phyloP scores from a whole-genome alignment of 1,140 invertebrate species.

The Gyrodactylus salaris region DNA sequence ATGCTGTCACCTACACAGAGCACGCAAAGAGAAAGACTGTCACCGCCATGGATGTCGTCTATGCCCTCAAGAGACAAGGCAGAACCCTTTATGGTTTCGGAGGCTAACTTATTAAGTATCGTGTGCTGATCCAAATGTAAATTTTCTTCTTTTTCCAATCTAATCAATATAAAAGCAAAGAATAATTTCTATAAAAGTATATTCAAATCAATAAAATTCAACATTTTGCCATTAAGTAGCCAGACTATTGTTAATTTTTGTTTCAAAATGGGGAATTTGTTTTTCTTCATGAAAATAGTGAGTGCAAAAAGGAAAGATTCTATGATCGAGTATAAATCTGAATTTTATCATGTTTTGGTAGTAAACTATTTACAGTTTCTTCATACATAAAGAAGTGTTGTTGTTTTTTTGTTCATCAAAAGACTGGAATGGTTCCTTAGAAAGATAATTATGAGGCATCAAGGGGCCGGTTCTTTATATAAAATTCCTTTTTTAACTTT shows the following conservation, averaged over 20 bases:
- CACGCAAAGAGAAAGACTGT: constrained; percentile 45
- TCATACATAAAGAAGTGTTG: no score
- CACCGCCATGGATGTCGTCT: constrained; percentile 53
- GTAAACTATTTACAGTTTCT: no score
- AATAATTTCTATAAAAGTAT: neutral
- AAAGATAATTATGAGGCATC: no score
- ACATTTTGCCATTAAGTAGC: neutral
- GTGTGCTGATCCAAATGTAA: neutral
- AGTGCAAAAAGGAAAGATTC: no score
- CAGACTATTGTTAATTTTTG: neutral
- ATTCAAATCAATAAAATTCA: neutral
- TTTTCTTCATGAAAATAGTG: neutral
- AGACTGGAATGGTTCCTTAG: no score
- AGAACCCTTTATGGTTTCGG: constrained; percentile 30
- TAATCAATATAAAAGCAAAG: neutral
- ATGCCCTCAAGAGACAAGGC: constrained; percentile 45
- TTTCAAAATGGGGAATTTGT: neutral
- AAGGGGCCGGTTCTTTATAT: no score
- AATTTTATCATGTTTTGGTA: no score
- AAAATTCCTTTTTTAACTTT: no score
- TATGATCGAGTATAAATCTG: no score
- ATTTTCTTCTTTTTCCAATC: neutral
- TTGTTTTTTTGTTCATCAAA: no score
- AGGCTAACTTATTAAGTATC: constrained; percentile 16
- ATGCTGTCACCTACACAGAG: constrained; percentile 46